These are phyloP conservation scores for Polydrusus pterygomalis DNA, from an alignment of 2,888 invertebrate species.

Conservation along the genomic window DNA sequence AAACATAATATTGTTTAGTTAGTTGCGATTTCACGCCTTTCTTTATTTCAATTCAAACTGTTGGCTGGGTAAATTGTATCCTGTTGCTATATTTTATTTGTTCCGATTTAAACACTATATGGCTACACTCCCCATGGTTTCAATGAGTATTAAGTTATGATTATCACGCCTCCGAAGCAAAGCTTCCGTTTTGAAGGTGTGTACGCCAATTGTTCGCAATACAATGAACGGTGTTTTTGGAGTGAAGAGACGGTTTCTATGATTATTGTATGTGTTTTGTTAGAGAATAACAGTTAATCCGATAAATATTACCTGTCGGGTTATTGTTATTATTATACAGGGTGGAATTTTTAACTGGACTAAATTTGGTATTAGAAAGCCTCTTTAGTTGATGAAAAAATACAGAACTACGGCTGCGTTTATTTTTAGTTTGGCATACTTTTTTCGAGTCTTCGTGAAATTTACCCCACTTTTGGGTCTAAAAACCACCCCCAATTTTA, in stretches of 20 bases:
- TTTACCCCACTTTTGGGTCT: too few relatives aligned
- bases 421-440: too few relatives aligned
- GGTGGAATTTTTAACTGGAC: too few relatives aligned
- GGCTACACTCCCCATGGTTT: slow-evolving; percentile 29
- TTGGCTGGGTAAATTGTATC: background rate
- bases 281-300: slow-evolving; percentile 46
- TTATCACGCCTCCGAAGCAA: slow-evolving; percentile 43
- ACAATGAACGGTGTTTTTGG: slow-evolving; percentile 36
- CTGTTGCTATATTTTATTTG: slow-evolving; percentile 2
- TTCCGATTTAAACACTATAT: background rate
- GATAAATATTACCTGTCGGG: slow-evolving; percentile 48
- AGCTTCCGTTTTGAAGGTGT: slow-evolving; percentile 43
- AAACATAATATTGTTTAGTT: too few relatives aligned
- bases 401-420: too few relatives aligned
- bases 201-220: slow-evolving; percentile 33
- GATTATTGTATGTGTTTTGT: slow-evolving; percentile 42
- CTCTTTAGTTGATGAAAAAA: too few relatives aligned
- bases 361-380: too few relatives aligned
- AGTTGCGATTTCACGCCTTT: background rate
- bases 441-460: too few relatives aligned
- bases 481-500: too few relatives aligned
- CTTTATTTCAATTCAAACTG: background rate
- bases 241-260: slow-evolving; percentile 41
- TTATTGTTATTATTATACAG: background rate
- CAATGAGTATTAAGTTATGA: slow-evolving; percentile 33